A percentile compares a stretch with the other conserved stretches of the same genome.
phyloP scores from a whole-genome alignment of 2,113 vertebrate genomes.

The Ictidomys tridecemlineatus region DNA sequence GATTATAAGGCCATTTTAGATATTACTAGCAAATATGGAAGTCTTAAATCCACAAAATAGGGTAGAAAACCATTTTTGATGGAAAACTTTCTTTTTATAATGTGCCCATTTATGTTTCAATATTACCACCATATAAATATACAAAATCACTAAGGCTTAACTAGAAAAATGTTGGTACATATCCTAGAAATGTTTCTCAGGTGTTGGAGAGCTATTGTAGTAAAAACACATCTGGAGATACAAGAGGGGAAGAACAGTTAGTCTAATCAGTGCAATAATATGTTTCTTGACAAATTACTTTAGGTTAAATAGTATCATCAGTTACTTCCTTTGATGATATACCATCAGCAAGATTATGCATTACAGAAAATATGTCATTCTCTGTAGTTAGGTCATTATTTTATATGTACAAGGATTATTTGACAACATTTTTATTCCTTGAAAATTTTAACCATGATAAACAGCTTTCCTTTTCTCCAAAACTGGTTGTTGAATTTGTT shows the following conservation, averaged over 20 bases:
- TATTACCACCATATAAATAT: neutral
- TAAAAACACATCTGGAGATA: neutral
- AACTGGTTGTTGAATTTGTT: neutral
- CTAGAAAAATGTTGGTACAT: neutral
- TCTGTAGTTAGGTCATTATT: neutral
- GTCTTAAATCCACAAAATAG: neutral
- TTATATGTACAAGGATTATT: neutral
- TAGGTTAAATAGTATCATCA: neutral
- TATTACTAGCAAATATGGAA: neutral
- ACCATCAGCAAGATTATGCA: neutral
- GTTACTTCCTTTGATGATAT: neutral
- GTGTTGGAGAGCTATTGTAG: neutral
- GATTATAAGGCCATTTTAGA: slow-evolving; percentile 30
- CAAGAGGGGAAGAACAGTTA: neutral
- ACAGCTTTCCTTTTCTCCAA: neutral
- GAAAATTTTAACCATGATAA: neutral
- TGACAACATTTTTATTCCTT: neutral
- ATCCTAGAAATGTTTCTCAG: neutral
- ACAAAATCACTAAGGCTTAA: neutral
- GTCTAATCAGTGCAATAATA: neutral
- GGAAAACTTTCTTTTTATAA: neutral
- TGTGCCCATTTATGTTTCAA: neutral
- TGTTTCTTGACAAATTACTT: slow-evolving; percentile 12
- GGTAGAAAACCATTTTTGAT: neutral
- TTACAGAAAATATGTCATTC: neutral